Base-by-base conservation (phyloP, 2,797 vertebrate species). In the Dromococcyx pavoninus region DNA sequence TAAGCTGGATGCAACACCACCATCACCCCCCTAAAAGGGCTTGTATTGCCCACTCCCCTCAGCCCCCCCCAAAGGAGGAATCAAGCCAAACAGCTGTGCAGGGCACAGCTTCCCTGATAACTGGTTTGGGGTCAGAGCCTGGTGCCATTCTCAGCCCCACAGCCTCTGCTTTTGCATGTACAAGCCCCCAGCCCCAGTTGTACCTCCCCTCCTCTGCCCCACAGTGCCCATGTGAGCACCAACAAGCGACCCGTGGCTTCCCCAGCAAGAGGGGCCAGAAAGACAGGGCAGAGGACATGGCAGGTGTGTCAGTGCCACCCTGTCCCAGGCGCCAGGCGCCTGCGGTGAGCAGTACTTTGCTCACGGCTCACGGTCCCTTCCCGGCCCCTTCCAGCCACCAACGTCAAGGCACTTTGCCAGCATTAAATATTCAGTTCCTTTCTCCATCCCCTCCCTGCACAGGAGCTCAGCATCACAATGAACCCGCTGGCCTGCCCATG, bases 341-440 rank as follows among this genome's bases (percentile, higher is more conserved):
- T 0, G 9, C 3, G 1, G 48, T 35, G 39, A 91, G 53, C 82
- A 37, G n/a, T 44, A 43, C 79, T 67, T 69, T 2, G 37, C 35
- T 86, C 72, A 76, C 15, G 1, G 44, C 85, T 86, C 43, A 50
- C 2, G 8, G 74, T 12, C 69, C 79, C 69, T 90, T 90, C 43
- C 50, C 2, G 8, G 74, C 12, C 69, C 79, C 69, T 90, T 90
- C 76, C 83, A 86, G 71, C 70, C 76, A 69, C 65, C 65, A 33
- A 62, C 30, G 1, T 79, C 62, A 67, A 91, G 70, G 86, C 91
- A 79, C 64, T 94, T 76, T 88, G 74, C 64, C 4, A 0, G 65
- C 88, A 95, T 95, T 95, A 96, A 95, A 96, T 85, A 95, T 92
- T 91, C 94, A 79, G 71, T 71, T 94, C 67, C 5, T 30, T 90